Base-by-base conservation (phyloP, 1,140 invertebrate species). In the Ctenoplectra terminalis region DNA sequence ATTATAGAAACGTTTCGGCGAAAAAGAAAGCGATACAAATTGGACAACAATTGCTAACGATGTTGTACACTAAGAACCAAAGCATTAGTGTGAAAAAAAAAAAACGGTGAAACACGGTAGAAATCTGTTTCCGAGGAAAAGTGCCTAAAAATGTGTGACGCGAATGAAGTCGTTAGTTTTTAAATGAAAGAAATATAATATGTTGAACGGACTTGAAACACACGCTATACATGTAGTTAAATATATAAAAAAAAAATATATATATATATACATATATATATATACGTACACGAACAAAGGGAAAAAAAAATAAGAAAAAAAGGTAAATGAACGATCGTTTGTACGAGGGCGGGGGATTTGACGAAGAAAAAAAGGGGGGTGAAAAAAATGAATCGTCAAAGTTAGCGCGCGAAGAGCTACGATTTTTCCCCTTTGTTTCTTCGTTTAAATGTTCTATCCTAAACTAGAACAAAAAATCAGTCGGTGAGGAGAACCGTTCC, bases 1-100 rank as follows among this genome's bases (percentile, higher is more conserved):
- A n/a, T 17, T 37, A n/a, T 8, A 34, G 13, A 6, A 48, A n/a
- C 8, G 50, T n/a, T 52, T 50, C 23, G 15, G n/a, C 8, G 11
- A 26, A 23, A 15, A 58, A 20, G 17, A 54, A 31, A 43, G 20
- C n/a, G 23, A 0, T 9, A 7, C 11, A 34, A 58, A 56, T 26
- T 11, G 29, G n/a, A 70, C 20, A 46, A 58, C 15, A 43, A 26
- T 40, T 43, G 40, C 40, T 69, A 69, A 69, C 29, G 46, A 80
- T 72, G 50, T 82, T 80, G 71, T 77, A 85, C 54, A 86, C 52
- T 72, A 79, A 85, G 76, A 88, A 89, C 79, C 83, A 88, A 89
- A 89, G 82, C 72, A 67, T 67, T 78, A 31, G 43, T 74, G 69
- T 84, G 70, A 86, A 81, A 17, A 54, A 46, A 56, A 58, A 31